phyloP scores from a whole-genome alignment of 2,113 vertebrate genomes.

The Charadrius vociferus region DNA sequence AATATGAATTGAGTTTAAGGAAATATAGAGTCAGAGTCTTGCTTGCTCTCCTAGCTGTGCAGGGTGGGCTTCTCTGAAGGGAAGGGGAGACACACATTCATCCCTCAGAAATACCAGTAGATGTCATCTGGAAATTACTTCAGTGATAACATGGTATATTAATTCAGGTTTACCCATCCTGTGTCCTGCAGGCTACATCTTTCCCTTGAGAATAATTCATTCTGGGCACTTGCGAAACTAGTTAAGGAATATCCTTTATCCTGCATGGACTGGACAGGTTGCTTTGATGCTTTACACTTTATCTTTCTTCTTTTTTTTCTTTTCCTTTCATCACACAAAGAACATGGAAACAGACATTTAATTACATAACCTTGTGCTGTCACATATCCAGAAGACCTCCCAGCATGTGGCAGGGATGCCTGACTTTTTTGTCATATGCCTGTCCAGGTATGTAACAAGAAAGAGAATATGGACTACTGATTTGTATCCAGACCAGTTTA shows the following conservation, averaged over 20 bases:
- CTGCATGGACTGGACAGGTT: background rate
- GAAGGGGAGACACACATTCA: background rate
- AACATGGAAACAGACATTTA: background rate
- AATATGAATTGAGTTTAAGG: background rate
- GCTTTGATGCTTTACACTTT: background rate
- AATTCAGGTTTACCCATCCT: background rate
- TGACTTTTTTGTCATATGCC: background rate
- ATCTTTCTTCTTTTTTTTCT: background rate
- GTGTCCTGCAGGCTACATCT: background rate
- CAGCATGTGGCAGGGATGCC: background rate
- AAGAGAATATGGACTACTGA: background rate
- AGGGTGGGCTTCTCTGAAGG: background rate
- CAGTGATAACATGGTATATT: background rate
- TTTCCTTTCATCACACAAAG: background rate
- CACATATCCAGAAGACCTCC: background rate
- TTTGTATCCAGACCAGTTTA: background rate
- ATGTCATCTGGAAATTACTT: background rate
- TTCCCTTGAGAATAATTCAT: background rate
- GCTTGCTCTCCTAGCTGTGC: background rate
- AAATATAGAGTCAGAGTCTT: background rate
- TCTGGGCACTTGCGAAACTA: background rate
- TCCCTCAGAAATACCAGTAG: background rate
- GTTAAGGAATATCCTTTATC: background rate
- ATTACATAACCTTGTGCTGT: background rate
- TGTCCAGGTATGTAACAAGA: background rate